A percentile compares a stretch with the other conserved stretches of the same genome.
These are phyloP conservation scores for Drosophila anceps DNA, from an alignment of 2,888 invertebrate species.

Conservation along the genomic window DNA sequence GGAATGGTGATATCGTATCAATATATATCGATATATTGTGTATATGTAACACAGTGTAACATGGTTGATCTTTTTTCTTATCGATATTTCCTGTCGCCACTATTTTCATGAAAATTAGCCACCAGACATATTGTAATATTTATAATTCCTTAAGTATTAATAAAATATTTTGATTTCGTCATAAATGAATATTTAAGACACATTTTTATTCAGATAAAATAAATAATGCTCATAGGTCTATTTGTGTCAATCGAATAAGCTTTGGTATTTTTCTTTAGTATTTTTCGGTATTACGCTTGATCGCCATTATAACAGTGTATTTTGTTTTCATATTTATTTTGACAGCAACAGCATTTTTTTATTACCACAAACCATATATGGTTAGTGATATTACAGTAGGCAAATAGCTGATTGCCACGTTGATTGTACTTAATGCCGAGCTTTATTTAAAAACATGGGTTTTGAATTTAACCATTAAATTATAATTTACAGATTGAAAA, in stretches of 20 bases:
- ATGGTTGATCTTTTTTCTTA: background rate
- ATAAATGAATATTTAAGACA: background rate
- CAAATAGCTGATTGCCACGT: background rate
- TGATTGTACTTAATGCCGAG: background rate
- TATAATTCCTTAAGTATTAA: too few species aligned
- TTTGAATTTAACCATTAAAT: background rate
- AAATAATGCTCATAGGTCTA: background rate
- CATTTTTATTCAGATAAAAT: background rate
- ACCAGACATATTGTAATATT: background rate
- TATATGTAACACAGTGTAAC: background rate
- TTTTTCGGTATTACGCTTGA: background rate
- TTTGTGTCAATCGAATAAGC: background rate
- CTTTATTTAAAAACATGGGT: background rate
- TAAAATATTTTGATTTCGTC: background rate
- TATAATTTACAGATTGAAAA: background rate
- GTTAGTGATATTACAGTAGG: background rate
- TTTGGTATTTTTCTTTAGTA: background rate
- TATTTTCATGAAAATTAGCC: background rate
- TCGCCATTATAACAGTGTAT: too few species aligned
- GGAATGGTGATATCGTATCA: constrained; percentile 37
- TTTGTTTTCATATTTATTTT: too few species aligned
- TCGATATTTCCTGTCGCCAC: background rate
- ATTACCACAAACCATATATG: too few species aligned
- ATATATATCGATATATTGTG: constrained; percentile 28
- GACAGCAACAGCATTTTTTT: background rate